Conservation (phyloP, 2,113 vertebrate species). For the Otolemur garnettii region DNA sequence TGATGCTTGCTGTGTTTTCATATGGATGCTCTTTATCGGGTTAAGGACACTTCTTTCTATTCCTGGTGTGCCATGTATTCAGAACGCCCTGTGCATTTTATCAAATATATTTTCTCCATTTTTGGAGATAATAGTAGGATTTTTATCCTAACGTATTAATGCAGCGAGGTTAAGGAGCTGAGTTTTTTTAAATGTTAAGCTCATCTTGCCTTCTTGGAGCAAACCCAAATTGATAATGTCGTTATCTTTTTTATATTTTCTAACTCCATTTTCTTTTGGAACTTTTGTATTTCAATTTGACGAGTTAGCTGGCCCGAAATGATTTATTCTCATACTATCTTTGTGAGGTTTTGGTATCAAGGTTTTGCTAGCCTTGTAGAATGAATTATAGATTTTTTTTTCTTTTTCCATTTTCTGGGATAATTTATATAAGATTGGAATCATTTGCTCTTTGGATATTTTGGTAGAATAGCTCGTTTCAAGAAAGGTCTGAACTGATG, state of each 20-base stretch:
- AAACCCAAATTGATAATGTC: slow-evolving; percentile 30
- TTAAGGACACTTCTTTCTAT: not conserved
- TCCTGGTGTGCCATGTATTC: slow-evolving; percentile 46
- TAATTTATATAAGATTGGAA: not conserved
- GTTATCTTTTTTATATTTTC: not conserved
- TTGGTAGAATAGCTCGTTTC: not conserved
- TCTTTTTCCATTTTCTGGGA: not conserved
- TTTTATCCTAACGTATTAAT: slow-evolving; percentile 50
- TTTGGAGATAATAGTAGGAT: slow-evolving; percentile 16
- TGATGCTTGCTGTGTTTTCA: not conserved
- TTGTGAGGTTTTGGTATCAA: not conserved
- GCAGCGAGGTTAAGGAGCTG: slow-evolving; percentile 39
- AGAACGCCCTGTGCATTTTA: not conserved
- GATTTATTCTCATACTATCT: not conserved
- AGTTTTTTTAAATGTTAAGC: not conserved
- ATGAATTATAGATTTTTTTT: not conserved
- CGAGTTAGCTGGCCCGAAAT: slow-evolving; percentile 30
- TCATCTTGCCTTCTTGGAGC: slow-evolving; percentile 47
- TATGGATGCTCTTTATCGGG: not conserved
- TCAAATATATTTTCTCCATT: not conserved
- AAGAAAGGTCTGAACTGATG: not conserved
- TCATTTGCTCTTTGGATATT: slow-evolving; percentile 38
- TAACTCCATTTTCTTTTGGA: slow-evolving; percentile 7
- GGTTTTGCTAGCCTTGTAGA: not conserved
- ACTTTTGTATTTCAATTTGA: not conserved